Conservation (phyloP, 2,113 vertebrate genomes). For the Phrynocephalus versicolor region DNA sequence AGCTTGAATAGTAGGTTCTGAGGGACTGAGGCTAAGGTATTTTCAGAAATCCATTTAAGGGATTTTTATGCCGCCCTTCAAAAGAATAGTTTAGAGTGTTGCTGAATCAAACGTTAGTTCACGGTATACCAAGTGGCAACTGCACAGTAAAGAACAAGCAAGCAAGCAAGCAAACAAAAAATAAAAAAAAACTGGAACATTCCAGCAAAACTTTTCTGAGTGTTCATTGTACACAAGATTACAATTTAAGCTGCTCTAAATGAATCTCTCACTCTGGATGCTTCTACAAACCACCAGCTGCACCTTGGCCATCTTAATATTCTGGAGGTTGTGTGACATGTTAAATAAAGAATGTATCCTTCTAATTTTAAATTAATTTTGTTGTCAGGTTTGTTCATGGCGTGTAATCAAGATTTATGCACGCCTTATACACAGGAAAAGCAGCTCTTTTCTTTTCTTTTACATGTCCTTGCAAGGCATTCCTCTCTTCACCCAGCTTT, state of each 20-base stretch:
- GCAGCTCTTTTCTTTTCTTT: constrained; percentile 6
- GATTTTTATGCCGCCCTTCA: too few relatives aligned
- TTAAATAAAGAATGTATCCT: constrained; percentile 62
- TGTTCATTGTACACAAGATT: neutral
- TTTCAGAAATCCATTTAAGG: too few relatives aligned
- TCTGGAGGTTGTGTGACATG: constrained; percentile 54
- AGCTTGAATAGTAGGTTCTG: constrained; percentile 8
- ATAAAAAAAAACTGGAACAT: too few relatives aligned
- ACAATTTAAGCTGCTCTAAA: constrained; percentile 54
- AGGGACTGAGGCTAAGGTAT: neutral
- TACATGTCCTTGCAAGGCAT: constrained; percentile 44
- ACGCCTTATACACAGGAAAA: constrained; percentile 56
- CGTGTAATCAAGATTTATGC: constrained; percentile 71
- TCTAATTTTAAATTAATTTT: constrained; percentile 66
- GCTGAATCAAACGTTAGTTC: too few relatives aligned
- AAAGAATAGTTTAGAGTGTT: too few relatives aligned
- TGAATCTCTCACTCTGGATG: constrained; percentile 38
- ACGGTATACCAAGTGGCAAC: too few relatives aligned
- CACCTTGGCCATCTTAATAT: constrained; percentile 55
- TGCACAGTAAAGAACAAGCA: too few relatives aligned
- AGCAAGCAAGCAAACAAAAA: too few relatives aligned
- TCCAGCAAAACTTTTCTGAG: too few relatives aligned
- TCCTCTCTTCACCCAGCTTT: constrained; percentile 26
- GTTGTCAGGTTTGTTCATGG: constrained; percentile 50
- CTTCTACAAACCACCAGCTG: constrained; percentile 26